Base-by-base conservation (phyloP, 64 coral and sea anemone genomes). In the Stichodactyla helianthus region DNA sequence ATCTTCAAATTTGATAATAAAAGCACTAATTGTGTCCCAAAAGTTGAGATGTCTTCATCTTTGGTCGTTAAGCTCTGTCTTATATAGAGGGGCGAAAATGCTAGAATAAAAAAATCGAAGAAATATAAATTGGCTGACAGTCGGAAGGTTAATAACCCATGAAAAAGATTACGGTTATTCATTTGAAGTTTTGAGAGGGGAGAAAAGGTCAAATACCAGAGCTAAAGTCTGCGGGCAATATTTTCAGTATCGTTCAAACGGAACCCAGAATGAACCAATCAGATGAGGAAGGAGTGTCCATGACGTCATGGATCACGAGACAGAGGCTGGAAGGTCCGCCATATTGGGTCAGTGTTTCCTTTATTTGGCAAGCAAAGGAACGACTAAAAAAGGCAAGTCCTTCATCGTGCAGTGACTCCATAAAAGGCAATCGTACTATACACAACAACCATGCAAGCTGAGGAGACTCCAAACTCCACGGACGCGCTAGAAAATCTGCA, bases 391-490 rank as follows among this genome's bases (percentile, higher is more conserved):
- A 89, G 93, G 55, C 86, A 91, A 44, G 52, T 89, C 87, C 81
- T 53, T 71, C 18, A 88, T 91, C 31, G 57, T 82, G 80, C 55
- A 53, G 52, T 50, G 84, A 83, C 85, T 93, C 94, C 94, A 96
- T 93, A 96, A 96, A 96, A 96, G 94, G 94, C 94, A 78, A 96
- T 96, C 88, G 59, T 89, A 96, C 94, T 93, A 92, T 87, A 61
- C 85, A 77, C 76, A 78, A 86, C 52, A 53, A 85, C 88, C 10
- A 96, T 96, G 94, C 94, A 96, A 89, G 93, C 71, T 68, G 94
- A 93, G 88, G 88, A 87, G 82, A 55, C 77, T 79, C 87, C 87
- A 84, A 93, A 86, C 89, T 89, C 94, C 53, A 54, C 93, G 71
- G 94, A 90, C 19, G 64, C 84, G 55, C 85, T 96, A 28, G 94